phyloP scores from a whole-genome alignment of 2,888 invertebrate species.

The Netelia fuscicornis region DNA sequence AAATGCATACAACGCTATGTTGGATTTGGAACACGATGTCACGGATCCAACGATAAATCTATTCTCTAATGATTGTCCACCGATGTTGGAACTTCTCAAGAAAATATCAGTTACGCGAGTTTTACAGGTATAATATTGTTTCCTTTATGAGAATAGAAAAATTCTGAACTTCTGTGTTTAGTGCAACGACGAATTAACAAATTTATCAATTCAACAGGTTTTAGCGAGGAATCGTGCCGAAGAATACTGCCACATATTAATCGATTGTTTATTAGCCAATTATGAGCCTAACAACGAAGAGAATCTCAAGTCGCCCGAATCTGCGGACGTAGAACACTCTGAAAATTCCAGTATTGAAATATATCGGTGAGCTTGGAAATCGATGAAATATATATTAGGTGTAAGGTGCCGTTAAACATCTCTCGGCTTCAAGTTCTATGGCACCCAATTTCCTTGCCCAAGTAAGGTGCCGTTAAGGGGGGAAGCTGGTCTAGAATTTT shows the following conservation, averaged over 20 bases:
- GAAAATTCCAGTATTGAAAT: slow-evolving; percentile 91
- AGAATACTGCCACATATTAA: slow-evolving; percentile 89
- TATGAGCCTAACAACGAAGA: slow-evolving; percentile 87
- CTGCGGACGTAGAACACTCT: slow-evolving; percentile 85
- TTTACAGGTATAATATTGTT: slow-evolving; percentile 88
- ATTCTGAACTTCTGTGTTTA: too few species aligned
- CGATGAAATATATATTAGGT: not conserved
- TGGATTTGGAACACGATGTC: slow-evolving; percentile 87
- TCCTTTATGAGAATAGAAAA: too few species aligned
- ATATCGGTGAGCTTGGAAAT: slow-evolving; percentile 86
- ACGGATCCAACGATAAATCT: slow-evolving; percentile 87
- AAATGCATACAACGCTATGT: slow-evolving; percentile 87
- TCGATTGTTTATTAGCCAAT: slow-evolving; percentile 89
- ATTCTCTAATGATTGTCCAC: slow-evolving; percentile 92
- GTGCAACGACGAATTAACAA: not conserved
- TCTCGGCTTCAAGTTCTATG: too few species aligned
- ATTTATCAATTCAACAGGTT: slow-evolving; percentile 82
- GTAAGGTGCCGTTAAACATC: not conserved
- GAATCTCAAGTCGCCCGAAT: slow-evolving; percentile 81
- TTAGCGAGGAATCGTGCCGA: slow-evolving; percentile 90
- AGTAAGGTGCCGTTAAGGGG: too few species aligned
- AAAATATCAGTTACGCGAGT: slow-evolving; percentile 91
- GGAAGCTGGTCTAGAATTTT: too few species aligned
- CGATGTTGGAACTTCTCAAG: slow-evolving; percentile 89
- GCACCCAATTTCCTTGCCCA: too few species aligned